Conservation (phyloP, 2,113 vertebrate species). For the Tetraodon nigroviridis region DNA sequence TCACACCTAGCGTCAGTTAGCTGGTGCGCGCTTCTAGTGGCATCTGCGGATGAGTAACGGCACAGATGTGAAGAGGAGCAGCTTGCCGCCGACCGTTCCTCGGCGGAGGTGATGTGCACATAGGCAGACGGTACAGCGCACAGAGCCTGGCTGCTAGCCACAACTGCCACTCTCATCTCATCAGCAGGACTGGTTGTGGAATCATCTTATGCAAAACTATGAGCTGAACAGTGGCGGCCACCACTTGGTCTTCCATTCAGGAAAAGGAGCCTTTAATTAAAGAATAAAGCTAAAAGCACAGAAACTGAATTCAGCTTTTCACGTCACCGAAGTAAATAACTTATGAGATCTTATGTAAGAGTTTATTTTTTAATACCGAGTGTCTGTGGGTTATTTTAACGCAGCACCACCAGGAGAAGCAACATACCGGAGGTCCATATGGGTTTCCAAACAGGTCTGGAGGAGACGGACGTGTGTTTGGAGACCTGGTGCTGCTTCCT, state of each 20-base stretch:
- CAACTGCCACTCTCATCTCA: constrained; percentile 62
- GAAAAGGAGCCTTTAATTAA: background rate
- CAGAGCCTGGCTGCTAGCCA: constrained; percentile 46
- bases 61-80: constrained; percentile 50
- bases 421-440: constrained; percentile 71
- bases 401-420: constrained; percentile 23
- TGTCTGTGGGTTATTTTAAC: constrained; percentile 13
- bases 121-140: constrained; percentile 57
- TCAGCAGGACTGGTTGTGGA: constrained; percentile 34
- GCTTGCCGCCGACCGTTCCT: constrained; percentile 31
- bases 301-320: background rate
- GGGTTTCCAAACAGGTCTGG: constrained; percentile 49
- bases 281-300: background rate
- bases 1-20: constrained; percentile 53
- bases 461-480: constrained; percentile 20
- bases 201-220: constrained; percentile 35
- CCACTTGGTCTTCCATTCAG: constrained; percentile 31
- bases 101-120: constrained; percentile 39
- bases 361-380: constrained; percentile 7
- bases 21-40: constrained; percentile 58
- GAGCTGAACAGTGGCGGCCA: constrained; percentile 32
- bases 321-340: constrained; percentile 3
- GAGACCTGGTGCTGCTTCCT: constrained; percentile 58
- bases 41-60: constrained; percentile 66
- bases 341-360: constrained; percentile 22